Percentiles rank a stretch among this genome's conserved stretches.
Evolutionary conservation across 2,888 invertebrate genomes (phyloP).

Genomic region (Dicyrtomina minuta): DNA sequence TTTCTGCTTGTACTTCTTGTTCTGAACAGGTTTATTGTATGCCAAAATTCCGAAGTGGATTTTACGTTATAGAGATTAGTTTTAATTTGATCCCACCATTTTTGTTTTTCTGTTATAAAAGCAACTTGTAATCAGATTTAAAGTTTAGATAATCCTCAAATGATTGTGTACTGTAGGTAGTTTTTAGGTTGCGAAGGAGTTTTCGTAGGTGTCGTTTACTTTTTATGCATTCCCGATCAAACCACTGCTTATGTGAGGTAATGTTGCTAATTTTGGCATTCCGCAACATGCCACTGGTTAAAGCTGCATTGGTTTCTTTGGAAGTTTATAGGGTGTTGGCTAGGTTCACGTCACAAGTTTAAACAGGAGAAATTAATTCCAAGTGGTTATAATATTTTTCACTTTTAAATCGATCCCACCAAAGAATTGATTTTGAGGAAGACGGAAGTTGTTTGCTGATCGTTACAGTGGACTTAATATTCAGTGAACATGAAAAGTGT

Average conservation of each 20-base stretch:
- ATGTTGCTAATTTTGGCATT: no score
- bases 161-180: neutral
- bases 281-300: neutral
- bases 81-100: neutral
- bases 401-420: neutral
- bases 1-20: no score
- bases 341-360: neutral
- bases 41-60: neutral
- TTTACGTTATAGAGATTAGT: neutral
- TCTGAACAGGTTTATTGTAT: neutral
- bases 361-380: neutral
- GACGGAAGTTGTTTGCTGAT: no score
- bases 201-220: neutral
- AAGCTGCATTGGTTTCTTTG: neutral
- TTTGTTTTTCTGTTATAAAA: neutral
- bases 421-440: neutral
- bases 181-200: neutral
- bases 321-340: neutral
- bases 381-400: neutral
- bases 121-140: neutral
- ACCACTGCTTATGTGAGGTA: neutral
- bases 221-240: neutral
- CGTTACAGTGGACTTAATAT: neutral
- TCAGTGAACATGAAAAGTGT: neutral
- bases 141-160: neutral